phyloP scores from a whole-genome alignment of 53 echinoderm and acorn worm species.

The Temnopleurus reevesii region DNA sequence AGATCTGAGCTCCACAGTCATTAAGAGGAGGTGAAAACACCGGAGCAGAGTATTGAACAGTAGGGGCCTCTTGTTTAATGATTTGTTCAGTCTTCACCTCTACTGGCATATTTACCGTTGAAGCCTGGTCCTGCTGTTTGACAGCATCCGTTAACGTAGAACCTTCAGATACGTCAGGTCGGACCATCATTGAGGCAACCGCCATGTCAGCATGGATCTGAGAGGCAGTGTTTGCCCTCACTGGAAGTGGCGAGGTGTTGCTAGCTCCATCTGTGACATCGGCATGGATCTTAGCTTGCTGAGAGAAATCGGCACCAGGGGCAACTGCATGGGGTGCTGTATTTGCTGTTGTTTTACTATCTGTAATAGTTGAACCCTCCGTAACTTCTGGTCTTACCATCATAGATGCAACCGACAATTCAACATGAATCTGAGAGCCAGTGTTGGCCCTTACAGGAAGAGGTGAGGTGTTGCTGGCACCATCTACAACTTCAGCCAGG shows the following conservation, averaged over 20 bases:
- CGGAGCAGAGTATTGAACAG: constrained; percentile 24
- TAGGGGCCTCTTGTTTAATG: neutral
- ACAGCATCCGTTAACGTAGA: constrained; percentile 8
- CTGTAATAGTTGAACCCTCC: neutral
- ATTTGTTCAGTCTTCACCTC: constrained; percentile 10
- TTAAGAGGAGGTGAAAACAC: neutral
- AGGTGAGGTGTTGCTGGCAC: constrained; percentile 29
- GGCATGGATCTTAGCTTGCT: too few species aligned
- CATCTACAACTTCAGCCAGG: neutral
- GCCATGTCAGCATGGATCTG: neutral
- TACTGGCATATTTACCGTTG: constrained; percentile 14
- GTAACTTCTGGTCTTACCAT: neutral
- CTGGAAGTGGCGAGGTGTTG: neutral
- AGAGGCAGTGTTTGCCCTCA: neutral
- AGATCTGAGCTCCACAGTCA: neutral
- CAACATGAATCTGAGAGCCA: neutral
- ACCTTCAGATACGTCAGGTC: neutral
- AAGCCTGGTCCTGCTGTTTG: neutral
- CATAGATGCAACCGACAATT: neutral
- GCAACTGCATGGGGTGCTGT: too few species aligned
- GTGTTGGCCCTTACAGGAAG: constrained; percentile 1
- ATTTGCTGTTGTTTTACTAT: neutral
- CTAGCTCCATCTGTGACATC: neutral
- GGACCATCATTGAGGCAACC: neutral
- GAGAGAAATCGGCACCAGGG: too few species aligned